Conservation (phyloP, 2,888 invertebrate species). For the Dryadula phaetusa region DNA sequence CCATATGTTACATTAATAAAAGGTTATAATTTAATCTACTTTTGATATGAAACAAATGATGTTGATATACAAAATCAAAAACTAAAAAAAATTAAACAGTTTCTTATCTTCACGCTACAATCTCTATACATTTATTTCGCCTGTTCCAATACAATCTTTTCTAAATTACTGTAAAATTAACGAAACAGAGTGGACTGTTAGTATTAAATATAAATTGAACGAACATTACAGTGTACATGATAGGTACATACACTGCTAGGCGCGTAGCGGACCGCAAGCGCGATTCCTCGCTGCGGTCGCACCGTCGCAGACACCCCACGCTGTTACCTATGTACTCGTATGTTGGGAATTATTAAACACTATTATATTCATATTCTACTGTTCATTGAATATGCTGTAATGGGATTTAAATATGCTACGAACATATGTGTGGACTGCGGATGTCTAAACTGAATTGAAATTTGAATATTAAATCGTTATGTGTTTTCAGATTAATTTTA, state of each 20-base stretch:
- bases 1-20: too few species aligned
- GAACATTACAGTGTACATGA: conserved; percentile 18
- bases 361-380: conserved; percentile 22
- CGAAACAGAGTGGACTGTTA: too few species aligned
- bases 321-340: conserved; percentile 15
- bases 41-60: too few species aligned
- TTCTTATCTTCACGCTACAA: too few species aligned
- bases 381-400: conserved; percentile 18
- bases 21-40: too few species aligned
- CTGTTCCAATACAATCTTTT: too few species aligned
- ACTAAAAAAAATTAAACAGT: too few species aligned
- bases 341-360: conserved; percentile 22
- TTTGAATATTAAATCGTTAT: conserved; percentile 6
- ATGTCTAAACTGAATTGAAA: conserved; percentile 1
- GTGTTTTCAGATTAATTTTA: neutral
- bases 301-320: conserved; percentile 30
- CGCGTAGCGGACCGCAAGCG: conserved; percentile 29
- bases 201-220: conserved; percentile 12
- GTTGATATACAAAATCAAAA: too few species aligned
- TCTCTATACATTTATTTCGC: too few species aligned
- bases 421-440: neutral
- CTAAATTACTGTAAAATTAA: too few species aligned
- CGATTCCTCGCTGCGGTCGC: conserved; percentile 33
- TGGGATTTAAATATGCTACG: conserved; percentile 23
- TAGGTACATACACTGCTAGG: conserved; percentile 14